Evolutionary conservation across 2,888 invertebrate genomes (phyloP), one percentile per base, ranked within the genome.

Genomic region (Xestobium rufovillosum): DNA sequence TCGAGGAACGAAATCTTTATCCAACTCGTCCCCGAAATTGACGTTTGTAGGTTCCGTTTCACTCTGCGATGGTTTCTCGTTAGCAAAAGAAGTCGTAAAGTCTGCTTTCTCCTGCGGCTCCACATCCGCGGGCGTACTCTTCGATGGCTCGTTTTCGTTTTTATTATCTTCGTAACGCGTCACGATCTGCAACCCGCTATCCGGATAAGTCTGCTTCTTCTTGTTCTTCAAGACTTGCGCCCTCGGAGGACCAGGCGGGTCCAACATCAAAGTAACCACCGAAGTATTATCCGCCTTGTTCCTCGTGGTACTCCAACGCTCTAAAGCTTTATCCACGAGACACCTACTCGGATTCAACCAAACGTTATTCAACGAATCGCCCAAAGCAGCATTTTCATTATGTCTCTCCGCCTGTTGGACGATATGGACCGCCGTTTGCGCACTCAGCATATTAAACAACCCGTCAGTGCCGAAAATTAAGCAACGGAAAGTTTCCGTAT

Each of bases 231-330:
- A 61, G 38, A 80, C 78, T 51, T 80, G 77, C 34, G 75, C 77
- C 31, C 79, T 72, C 9, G 85, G 83, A 4, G 81, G 87, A 1
- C 89, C 88, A 0, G 88, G 84, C 28, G 90, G 90, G 67, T 94
- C 91, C 43, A 94, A 69, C 78, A 95, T 85, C 12, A 96, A 71
- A 0, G 89, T 85, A 12, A 97, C 87, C 29, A 91, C 94, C 9
- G 91, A 92, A 1, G 95, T 92, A 63, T 97, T 97, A 65, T 97
- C 97, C 0, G 97, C 96, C 25, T 95, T 76, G 75, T 94, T 80
- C 57, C 83, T 76, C 3, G 87, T 83, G 31, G 73, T 75, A 12
- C 80, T 77, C 95, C 96, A 97, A 37, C 75, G 72, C 47, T 85
- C 83, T 32, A 85, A 72, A 31, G 85, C 92, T 56, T 72, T 77